Conservation (phyloP, 2,113 vertebrate species). For the Atlantisia rogersi region DNA sequence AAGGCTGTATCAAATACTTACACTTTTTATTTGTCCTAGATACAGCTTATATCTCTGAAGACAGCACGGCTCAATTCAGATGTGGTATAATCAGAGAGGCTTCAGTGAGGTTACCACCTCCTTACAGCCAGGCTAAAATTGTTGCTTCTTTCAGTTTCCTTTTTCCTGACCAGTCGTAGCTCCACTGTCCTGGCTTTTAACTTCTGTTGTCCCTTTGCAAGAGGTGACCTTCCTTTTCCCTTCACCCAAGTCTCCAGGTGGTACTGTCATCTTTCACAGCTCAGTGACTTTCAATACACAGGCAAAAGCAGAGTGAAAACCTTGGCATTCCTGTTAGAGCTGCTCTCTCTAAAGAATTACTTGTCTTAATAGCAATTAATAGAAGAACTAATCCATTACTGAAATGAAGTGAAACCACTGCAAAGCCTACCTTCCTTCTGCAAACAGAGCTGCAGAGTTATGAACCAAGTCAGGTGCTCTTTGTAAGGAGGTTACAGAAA, state of each 20-base stretch:
- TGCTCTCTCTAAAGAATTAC: conserved; percentile 37
- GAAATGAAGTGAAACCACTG: background rate
- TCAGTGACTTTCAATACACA: conserved; percentile 12
- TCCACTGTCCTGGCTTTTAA: background rate
- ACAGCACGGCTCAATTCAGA: background rate
- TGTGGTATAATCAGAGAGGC: background rate
- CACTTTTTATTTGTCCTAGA: background rate
- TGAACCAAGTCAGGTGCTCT: background rate
- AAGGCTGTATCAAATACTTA: background rate
- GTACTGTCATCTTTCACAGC: conserved; percentile 10
- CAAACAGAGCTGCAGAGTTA: background rate
- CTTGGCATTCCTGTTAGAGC: background rate
- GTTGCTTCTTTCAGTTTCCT: background rate
- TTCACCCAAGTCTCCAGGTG: background rate
- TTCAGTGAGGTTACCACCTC: background rate
- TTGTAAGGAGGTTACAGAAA: background rate
- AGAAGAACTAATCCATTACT: background rate
- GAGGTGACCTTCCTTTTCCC: conserved; percentile 30
- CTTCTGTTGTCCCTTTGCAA: conserved; percentile 8
- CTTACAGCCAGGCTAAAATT: background rate
- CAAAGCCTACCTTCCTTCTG: background rate
- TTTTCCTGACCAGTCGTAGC: background rate
- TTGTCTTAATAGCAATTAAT: conserved; percentile 34
- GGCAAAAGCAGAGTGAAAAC: background rate
- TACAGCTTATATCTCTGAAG: background rate